These are phyloP conservation scores for Pocillopora meandrina DNA, from an alignment of 92 coral and sea anemone species.

Conservation along the genomic window DNA sequence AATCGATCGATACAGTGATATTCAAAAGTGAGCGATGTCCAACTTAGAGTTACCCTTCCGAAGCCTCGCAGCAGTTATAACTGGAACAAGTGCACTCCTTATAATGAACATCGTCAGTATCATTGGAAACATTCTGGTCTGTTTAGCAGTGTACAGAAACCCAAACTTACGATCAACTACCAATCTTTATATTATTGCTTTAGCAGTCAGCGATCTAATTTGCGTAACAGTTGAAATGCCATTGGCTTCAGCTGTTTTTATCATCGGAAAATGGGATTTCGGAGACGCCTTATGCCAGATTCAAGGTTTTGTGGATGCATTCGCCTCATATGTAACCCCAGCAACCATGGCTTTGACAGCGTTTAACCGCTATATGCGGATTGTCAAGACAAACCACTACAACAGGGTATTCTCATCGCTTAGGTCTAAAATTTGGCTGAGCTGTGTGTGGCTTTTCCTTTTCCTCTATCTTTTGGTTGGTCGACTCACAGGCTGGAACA, in stretches of 20 bases:
- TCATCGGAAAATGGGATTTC: not conserved
- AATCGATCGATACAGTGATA: too few species aligned
- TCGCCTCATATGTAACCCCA: conserved; percentile 62
- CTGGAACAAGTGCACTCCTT: too few species aligned
- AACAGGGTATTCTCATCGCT: too few species aligned
- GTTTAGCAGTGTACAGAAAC: conserved; percentile 2
- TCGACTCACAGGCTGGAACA: conserved; percentile 19
- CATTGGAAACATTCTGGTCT: conserved; percentile 6
- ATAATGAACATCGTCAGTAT: not conserved
- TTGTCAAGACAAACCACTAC: too few species aligned
- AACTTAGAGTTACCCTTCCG: too few species aligned
- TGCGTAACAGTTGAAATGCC: not conserved
- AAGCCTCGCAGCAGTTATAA: too few species aligned
- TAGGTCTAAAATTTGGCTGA: too few species aligned
- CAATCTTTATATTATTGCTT: not conserved
- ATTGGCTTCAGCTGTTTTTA: not conserved
- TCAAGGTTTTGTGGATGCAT: conserved; percentile 57
- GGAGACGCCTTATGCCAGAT: conserved; percentile 50
- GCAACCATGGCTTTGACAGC: conserved; percentile 39
- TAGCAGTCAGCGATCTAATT: not conserved
- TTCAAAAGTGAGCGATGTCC: too few species aligned
- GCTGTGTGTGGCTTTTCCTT: too few species aligned
- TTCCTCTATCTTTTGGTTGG: conserved; percentile 5
- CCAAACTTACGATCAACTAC: not conserved
- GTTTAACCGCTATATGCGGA: too few species aligned